Conservation (phyloP, 2,888 invertebrate species). For the Serrognathus titanus region DNA sequence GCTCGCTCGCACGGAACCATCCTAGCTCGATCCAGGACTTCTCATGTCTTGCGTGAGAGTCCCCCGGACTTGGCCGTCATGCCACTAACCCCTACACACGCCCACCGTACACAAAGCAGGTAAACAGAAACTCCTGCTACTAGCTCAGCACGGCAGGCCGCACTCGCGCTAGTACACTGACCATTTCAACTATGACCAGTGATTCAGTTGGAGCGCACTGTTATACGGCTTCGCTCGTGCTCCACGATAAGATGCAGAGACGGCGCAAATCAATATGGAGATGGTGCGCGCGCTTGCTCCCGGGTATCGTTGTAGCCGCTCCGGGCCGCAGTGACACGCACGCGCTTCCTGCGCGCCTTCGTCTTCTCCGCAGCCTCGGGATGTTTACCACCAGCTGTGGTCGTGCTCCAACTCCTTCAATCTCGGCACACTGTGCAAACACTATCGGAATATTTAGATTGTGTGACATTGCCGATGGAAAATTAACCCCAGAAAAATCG, state of each 20-base stretch:
- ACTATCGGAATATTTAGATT: no score
- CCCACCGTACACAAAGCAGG: conserved; percentile 29
- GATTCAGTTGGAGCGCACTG: conserved; percentile 27
- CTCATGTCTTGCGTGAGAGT: conserved; percentile 42
- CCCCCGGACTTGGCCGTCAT: conserved; percentile 48
- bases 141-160: conserved; percentile 41
- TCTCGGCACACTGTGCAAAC: no score
- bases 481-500: no score
- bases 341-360: conserved; percentile 38
- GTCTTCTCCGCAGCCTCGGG: not conserved
- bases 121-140: conserved; percentile 36
- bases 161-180: conserved; percentile 39
- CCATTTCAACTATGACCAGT: conserved; percentile 37
- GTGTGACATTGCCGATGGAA: no score
- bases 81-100: conserved; percentile 33
- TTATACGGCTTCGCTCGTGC: conserved; percentile 26
- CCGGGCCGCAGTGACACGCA: conserved; percentile 43
- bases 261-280: conserved; percentile 31
- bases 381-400: conserved; percentile 10
- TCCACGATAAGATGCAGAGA: conserved; percentile 23
- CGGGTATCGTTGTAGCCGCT: conserved; percentile 54
- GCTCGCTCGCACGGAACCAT: conserved; percentile 40
- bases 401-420: conserved; percentile 1
- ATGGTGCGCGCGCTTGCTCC: conserved; percentile 47
- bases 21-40: conserved; percentile 40